phyloP scores from a whole-genome alignment of 2,888 invertebrate genomes.

The Tolmerus cingulatus region DNA sequence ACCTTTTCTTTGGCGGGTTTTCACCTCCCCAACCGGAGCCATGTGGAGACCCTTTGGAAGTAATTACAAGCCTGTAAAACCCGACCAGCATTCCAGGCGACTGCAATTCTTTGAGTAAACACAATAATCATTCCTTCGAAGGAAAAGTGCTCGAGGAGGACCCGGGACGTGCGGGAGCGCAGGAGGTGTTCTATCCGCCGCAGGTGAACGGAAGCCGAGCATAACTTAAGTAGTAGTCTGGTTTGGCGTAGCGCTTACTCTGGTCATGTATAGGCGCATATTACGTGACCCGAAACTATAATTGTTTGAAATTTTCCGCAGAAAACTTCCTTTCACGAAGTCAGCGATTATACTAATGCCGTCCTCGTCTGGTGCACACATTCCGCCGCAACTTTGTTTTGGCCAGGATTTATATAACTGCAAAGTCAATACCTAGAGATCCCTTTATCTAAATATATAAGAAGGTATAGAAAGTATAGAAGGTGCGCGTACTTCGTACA shows the following conservation, averaged over 20 bases:
- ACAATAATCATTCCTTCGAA: neutral
- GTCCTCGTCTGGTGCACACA: conserved; percentile 30
- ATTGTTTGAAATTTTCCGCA: conserved; percentile 42
- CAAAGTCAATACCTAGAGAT: conserved; percentile 39
- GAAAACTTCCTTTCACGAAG: conserved; percentile 42
- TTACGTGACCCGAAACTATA: conserved; percentile 43
- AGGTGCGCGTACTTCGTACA: conserved; percentile 4
- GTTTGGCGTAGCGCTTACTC: neutral
- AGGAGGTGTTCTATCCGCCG: neutral
- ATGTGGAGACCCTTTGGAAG: neutral
- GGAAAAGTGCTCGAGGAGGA: neutral
- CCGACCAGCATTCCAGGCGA: neutral
- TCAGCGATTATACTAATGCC: conserved; percentile 41
- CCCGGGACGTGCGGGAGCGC: neutral
- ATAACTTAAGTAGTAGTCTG: conserved; percentile 34
- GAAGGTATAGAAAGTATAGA: neutral
- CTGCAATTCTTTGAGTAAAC: conserved; percentile 25
- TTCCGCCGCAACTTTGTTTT: neutral
- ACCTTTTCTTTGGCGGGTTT: neutral
- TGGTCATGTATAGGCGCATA: conserved; percentile 41
- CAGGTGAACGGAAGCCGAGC: conserved; percentile 30
- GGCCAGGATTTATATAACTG: conserved; percentile 39
- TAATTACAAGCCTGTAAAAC: neutral
- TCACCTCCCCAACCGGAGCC: neutral
- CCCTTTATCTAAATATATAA: conserved; percentile 28